Evolutionary conservation across 2,113 vertebrate genomes (phyloP).

Genomic region (Columba livia): DNA sequence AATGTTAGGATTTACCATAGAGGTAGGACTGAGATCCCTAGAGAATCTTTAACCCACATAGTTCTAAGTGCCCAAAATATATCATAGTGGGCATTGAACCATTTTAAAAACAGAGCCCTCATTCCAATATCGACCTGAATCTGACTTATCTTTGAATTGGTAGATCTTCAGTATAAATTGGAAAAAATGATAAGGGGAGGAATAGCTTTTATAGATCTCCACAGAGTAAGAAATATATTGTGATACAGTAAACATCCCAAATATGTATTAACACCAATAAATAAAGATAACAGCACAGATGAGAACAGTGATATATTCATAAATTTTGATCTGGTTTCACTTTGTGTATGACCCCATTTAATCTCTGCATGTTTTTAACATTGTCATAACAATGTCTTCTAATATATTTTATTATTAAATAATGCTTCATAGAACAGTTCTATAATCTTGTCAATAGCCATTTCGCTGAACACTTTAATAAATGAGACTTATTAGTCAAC

Average conservation of each 20-base stretch:
- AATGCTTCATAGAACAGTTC: background rate
- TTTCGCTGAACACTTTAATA: background rate
- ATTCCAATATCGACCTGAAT: background rate
- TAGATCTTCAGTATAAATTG: background rate
- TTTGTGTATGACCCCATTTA: background rate
- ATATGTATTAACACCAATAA: background rate
- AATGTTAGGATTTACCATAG: background rate
- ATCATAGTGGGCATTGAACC: background rate
- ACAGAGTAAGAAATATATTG: background rate
- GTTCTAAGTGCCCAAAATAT: background rate
- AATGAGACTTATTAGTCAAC: background rate
- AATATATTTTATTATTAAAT: background rate
- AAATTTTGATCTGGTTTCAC: background rate
- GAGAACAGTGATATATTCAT: background rate
- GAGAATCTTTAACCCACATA: background rate
- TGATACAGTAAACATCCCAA: background rate
- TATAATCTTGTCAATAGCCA: background rate
- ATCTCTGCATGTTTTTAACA: background rate
- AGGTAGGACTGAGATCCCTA: background rate
- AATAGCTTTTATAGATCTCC: background rate
- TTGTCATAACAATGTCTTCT: background rate
- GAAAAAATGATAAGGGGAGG: background rate
- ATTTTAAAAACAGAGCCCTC: background rate
- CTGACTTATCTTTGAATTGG: background rate
- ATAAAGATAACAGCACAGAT: background rate